These are phyloP conservation scores for Strigops habroptila DNA, from an alignment of 2,113 vertebrate genomes.

Conservation along the genomic window DNA sequence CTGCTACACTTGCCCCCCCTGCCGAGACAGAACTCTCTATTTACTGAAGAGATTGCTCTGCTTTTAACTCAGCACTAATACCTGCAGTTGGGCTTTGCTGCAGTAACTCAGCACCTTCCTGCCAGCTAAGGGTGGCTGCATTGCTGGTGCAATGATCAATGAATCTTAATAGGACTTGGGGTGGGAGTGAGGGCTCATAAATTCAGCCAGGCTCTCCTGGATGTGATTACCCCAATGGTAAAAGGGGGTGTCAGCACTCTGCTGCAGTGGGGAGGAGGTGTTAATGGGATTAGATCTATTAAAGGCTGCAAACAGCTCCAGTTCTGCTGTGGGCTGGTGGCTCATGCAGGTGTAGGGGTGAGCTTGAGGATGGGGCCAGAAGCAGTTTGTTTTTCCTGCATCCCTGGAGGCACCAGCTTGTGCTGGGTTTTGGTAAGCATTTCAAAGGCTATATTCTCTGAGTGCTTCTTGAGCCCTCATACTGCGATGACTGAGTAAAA, in stretches of 20 bases:
- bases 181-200: not conserved
- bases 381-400: not conserved
- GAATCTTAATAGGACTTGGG: not conserved
- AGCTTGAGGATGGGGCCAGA: not conserved
- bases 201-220: not conserved
- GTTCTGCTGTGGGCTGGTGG: not conserved
- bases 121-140: accelerated
- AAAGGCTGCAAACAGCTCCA: not conserved
- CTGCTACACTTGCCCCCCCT: not conserved
- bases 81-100: not conserved
- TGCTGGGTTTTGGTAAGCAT: not conserved
- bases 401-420: not conserved
- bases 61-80: accelerated
- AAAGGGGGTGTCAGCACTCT: too few relatives aligned
- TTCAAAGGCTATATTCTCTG: not conserved
- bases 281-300: not conserved
- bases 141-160: accelerated
- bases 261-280: not conserved
- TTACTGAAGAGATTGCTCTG: accelerated
- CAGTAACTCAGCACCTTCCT: not conserved
- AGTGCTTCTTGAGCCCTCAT: not conserved
- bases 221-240: not conserved
- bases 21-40: accelerated
- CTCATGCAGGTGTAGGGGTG: accelerated
- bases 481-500: not conserved